phyloP scores from a whole-genome alignment of 2,797 vertebrate species.

The Sylvia borin region DNA sequence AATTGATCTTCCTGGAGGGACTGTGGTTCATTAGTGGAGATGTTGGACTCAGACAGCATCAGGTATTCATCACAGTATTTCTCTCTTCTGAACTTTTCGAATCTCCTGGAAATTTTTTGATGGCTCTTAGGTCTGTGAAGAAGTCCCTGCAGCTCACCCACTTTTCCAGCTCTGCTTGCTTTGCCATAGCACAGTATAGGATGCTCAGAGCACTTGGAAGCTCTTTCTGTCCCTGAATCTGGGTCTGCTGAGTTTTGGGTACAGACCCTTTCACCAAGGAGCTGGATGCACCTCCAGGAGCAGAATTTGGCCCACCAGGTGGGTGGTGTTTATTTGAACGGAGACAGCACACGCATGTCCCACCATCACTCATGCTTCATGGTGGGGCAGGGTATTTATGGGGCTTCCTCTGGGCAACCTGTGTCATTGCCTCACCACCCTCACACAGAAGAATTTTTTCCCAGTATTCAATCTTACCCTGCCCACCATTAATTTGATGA shows the following conservation, averaged over 20 bases:
- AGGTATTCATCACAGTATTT: conserved; percentile 31
- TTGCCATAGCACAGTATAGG: background rate
- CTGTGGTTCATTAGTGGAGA: conserved; percentile 76
- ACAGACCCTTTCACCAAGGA: background rate
- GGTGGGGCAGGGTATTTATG: background rate
- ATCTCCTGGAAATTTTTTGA: conserved; percentile 26
- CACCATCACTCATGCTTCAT: too few relatives aligned
- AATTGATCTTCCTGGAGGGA: conserved; percentile 72
- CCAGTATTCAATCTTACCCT: background rate
- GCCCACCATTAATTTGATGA: background rate
- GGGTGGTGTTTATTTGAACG: background rate
- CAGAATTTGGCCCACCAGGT: background rate
- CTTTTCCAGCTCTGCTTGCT: background rate
- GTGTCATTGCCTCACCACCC: background rate
- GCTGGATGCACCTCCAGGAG: background rate
- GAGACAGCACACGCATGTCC: background rate
- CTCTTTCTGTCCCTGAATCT: background rate
- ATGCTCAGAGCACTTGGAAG: background rate
- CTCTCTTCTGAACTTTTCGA: conserved; percentile 37
- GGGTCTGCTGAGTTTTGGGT: background rate
- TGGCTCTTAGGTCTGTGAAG: background rate
- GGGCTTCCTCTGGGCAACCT: background rate
- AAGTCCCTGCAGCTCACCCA: background rate
- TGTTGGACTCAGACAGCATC: conserved; percentile 59
- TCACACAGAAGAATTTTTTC: background rate